A percentile compares a stretch with the other conserved stretches of the same genome.
Conservation (phyloP, 2,113 vertebrate genomes). For the Columba livia region DNA sequence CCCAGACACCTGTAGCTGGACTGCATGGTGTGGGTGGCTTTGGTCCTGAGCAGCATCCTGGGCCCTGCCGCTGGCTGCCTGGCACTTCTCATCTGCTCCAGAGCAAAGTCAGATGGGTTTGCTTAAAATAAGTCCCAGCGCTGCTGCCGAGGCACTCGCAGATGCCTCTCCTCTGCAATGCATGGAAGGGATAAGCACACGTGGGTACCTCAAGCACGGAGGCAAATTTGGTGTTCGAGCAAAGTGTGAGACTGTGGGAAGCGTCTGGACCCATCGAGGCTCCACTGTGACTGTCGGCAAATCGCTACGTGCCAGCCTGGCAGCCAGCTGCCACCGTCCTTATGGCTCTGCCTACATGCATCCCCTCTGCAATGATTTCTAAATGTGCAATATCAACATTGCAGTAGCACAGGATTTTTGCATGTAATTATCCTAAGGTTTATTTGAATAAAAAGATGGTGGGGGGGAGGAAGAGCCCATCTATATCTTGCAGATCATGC, state of each 20-base stretch:
- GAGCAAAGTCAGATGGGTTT: background rate
- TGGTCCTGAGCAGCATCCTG: background rate
- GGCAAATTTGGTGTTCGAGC: background rate
- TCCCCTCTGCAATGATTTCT: slow-evolving; percentile 27
- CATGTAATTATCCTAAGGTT: slow-evolving; percentile 57
- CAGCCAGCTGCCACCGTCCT: slow-evolving; percentile 55
- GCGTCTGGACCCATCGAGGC: slow-evolving; percentile 1
- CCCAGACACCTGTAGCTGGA: accelerated
- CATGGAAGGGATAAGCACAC: background rate
- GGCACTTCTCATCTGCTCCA: background rate
- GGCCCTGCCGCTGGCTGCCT: background rate
- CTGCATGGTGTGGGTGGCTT: accelerated
- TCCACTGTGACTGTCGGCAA: background rate
- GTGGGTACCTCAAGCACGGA: background rate
- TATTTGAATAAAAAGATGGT: slow-evolving; percentile 45
- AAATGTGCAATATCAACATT: slow-evolving; percentile 61
- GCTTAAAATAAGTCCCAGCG: background rate
- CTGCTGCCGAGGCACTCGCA: accelerated
- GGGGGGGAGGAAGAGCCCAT: background rate
- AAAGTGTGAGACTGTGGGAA: slow-evolving; percentile 61
- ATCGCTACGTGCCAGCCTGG: slow-evolving; percentile 39
- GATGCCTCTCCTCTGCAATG: background rate
- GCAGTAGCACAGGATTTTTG: slow-evolving; percentile 40
- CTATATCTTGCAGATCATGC: slow-evolving; percentile 21
- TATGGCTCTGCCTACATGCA: slow-evolving; percentile 64